Percentiles rank a stretch among this genome's conserved stretches.
Conservation (phyloP, 2,113 vertebrate genomes). For the Oryzias melastigma region DNA sequence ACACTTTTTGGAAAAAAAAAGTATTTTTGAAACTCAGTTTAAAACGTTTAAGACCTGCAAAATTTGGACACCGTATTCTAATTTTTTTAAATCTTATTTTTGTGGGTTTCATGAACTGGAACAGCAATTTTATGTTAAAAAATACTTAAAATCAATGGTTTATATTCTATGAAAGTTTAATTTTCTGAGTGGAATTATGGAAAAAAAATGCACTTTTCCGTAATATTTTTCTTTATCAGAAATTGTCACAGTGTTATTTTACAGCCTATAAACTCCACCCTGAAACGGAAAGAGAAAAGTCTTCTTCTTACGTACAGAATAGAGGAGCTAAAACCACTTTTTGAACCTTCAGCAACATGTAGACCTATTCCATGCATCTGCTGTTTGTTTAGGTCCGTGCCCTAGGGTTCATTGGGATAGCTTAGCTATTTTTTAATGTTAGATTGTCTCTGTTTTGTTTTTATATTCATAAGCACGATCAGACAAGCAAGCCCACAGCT, state of each 20-base stretch:
- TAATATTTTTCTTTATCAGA: too few species aligned
- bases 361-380: background rate
- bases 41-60: too few species aligned
- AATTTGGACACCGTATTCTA: too few species aligned
- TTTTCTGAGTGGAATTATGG: too few species aligned
- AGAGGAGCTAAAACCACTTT: constrained; percentile 18
- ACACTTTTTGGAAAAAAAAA: too few species aligned
- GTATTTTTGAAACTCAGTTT: too few species aligned
- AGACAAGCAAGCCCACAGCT: constrained; percentile 19
- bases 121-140: too few species aligned
- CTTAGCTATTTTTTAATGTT: background rate
- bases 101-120: too few species aligned
- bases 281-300: constrained; percentile 10
- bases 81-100: too few species aligned
- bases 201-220: too few species aligned
- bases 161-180: too few species aligned
- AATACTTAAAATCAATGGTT: too few species aligned
- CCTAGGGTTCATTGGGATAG: background rate
- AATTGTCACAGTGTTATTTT: background rate
- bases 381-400: constrained; percentile 7
- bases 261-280: constrained; percentile 10
- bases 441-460: constrained; percentile 15
- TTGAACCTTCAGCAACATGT: background rate
- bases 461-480: constrained; percentile 30
- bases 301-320: constrained; percentile 2